Conservation (phyloP, 2,113 vertebrate species). For the Aphyosemion australe region DNA sequence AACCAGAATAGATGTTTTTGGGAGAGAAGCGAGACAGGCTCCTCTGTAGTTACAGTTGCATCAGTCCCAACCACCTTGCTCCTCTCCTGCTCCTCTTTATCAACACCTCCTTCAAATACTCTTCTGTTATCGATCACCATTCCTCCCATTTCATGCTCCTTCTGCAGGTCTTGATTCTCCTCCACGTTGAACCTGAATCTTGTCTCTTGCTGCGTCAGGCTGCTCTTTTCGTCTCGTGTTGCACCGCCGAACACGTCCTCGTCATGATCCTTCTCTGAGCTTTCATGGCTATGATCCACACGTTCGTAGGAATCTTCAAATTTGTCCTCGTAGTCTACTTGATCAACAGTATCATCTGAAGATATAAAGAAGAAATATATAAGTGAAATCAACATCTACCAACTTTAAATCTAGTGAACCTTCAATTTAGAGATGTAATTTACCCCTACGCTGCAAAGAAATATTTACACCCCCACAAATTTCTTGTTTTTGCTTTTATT, state of each 20-base stretch:
- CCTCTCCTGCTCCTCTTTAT: conserved; percentile 37
- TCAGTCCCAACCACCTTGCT: conserved; percentile 53
- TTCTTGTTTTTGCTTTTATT: too few species aligned
- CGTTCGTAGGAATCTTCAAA: conserved; percentile 82
- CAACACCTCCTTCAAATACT: conserved; percentile 22
- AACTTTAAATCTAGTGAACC: too few species aligned
- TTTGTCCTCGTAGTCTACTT: conserved; percentile 93
- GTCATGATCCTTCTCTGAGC: conserved; percentile 55
- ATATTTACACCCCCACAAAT: too few species aligned
- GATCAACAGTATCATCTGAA: conserved; percentile 83
- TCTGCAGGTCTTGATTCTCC: conserved; percentile 52
- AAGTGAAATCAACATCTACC: neutral
- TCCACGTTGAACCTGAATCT: conserved; percentile 31
- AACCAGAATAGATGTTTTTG: conserved; percentile 92
- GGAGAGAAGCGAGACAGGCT: conserved; percentile 82
- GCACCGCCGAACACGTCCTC: conserved; percentile 34
- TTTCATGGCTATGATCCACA: conserved; percentile 48
- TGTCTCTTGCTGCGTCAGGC: conserved; percentile 58
- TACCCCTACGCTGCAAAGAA: too few species aligned
- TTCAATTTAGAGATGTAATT: too few species aligned
- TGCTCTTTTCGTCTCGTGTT: conserved; percentile 30
- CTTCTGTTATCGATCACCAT: conserved; percentile 16
- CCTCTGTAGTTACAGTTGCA: conserved; percentile 73
- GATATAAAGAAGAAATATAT: conserved; percentile 26
- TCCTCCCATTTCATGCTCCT: conserved; percentile 46